Evolutionary conservation across 2,797 vertebrate species (phyloP), one percentile per base, ranked within the genome.

Genomic region (Platyrinchus mystaceus): DNA sequence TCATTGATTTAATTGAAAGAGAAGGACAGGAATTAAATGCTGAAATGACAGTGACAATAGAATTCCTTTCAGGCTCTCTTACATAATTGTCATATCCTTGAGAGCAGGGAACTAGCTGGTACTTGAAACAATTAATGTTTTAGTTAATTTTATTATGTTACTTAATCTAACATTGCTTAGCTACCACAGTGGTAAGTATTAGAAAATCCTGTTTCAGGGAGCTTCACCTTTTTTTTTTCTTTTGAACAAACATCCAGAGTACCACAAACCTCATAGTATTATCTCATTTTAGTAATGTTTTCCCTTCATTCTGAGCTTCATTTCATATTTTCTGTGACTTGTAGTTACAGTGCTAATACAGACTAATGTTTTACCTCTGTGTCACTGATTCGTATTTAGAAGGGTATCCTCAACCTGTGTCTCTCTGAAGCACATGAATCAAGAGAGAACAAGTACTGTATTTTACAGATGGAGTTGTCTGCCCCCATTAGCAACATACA

Each of bases 131-230:
- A 85, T 74, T 15, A 85, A 84, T 58, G 46, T 68, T 92, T 94
- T 78, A 89, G 56, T 91, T 80, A 91, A 92, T 91, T 94, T 85
- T 81, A 60, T 87, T 74, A 74, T 49, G 36, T 68, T 91, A 78
- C 46, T 91, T 87, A 86, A 78, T 3, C 2, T 52, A 93, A 90
- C 0, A 8, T 90, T 91, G 79, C 92, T 89, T 78, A 95, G 85
- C 21, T 94, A 95, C 79, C 46, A 41, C 41, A 71, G 26, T 27
- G n/a, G 27, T 73, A 84, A 84, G 68, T 55, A 86, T 37, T 56
- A 49, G 68, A 91, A 93, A 95, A 86, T 68, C 21, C 52, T 64
- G 22, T 58, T 92, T 60, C 43, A 70, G 50, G 10, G 12, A 79
- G 6, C 21, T 83, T 69, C 19, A 70, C 20, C 2, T 7, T 44